phyloP scores from a whole-genome alignment of 53 echinoderm and acorn worm species.

The Echinarachnius parma region DNA sequence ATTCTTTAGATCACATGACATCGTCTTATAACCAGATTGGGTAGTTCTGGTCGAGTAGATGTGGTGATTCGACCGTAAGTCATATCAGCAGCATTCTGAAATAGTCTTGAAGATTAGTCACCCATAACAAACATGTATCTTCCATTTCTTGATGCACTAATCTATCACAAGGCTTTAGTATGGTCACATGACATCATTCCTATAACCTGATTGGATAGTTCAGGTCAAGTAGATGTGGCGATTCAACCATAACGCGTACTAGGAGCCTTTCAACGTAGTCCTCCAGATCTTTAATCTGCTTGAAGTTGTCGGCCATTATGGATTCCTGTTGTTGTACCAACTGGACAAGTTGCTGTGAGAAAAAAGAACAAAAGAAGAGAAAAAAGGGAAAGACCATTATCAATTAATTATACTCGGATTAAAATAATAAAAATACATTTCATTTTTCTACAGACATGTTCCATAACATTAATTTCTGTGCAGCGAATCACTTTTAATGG shows the following conservation, averaged over 20 bases:
- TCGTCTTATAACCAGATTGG: background rate
- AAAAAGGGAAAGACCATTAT: background rate
- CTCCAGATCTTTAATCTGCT: conserved; percentile 26
- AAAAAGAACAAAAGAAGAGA: conserved; percentile 2
- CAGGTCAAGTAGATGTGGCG: conserved; percentile 18
- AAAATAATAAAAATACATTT: background rate
- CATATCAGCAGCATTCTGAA: too few relatives aligned
- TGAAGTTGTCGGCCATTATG: conserved; percentile 12
- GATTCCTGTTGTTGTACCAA: conserved; percentile 34
- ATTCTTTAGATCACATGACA: background rate
- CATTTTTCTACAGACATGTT: background rate
- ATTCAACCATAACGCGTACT: conserved; percentile 17
- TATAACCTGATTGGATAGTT: conserved; percentile 19
- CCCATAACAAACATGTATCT: too few relatives aligned
- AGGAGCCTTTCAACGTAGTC: conserved; percentile 16
- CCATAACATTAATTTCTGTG: background rate
- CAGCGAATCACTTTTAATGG: background rate
- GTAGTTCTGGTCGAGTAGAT: background rate
- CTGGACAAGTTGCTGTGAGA: conserved; percentile 23
- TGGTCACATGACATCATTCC: background rate
- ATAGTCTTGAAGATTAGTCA: too few relatives aligned
- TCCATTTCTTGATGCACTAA: too few relatives aligned
- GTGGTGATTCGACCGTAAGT: background rate
- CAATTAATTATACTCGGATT: background rate
- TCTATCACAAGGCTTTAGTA: too few relatives aligned